Base-by-base conservation (phyloP, 1,140 invertebrate genomes). In the Bombus pyrosoma region DNA sequence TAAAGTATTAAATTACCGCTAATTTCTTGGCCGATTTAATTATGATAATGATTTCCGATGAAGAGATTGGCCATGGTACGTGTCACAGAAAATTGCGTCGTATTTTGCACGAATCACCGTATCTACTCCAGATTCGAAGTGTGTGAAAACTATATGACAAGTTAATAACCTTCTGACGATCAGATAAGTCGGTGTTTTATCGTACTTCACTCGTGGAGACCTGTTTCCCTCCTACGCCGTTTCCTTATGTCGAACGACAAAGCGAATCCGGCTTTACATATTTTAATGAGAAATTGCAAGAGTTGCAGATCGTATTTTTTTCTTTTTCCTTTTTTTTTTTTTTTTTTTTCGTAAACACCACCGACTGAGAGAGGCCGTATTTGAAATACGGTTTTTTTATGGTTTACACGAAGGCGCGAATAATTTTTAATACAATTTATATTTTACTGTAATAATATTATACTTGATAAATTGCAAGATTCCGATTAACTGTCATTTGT, bases 91-190 rank as follows among this genome's bases (percentile, higher is more conserved):
- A n/a, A 57, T 37, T 53, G 34, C 22, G 41, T n/a, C 66, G 73
- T 73, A 85, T 66, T 74, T 85, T 34, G 41, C 34, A 3, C 41
- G n/a, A 74, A 85, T 57, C 53, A 22, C 39, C 76, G 59, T 81
- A 39, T 41, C 71, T 74, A 68, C 71, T 74, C 62, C 59, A 78
- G 81, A 78, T 83, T 66, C 32, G 59, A 84, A 71, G 83, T 68
- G 78, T 84, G 87, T 76, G 85, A 90, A 90, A 73, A 83, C 32
- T 69, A 86, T 74, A 83, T 81, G 87, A 91, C 83, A 90, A 89
- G 91, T 89, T 92, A 92, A 93, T 93, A 91, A 91, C 83, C 85
- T 85, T 85, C 86, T 53, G 83, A 75, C 84, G 81, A 89, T 88
- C 78, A 87, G 85, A 89, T 87, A 90, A 87, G 88, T 84, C 66